Percentiles rank a stretch among this genome's conserved stretches.
Conservation (phyloP, 2,888 invertebrate genomes). For the Nomada hirtipes region DNA sequence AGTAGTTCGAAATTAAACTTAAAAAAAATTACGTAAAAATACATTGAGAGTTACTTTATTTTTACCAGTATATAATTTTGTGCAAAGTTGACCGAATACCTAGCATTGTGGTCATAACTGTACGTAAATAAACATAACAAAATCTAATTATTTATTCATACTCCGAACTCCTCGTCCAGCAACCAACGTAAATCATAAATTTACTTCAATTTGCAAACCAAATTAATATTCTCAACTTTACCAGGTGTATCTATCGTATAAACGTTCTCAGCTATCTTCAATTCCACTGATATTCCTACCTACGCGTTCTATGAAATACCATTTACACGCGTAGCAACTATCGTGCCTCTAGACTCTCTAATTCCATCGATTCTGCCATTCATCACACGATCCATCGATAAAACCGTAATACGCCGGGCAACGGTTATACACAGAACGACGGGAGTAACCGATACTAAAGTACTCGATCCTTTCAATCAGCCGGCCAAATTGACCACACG, state of each 20-base stretch:
- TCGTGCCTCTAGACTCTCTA: neutral
- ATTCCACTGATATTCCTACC: neutral
- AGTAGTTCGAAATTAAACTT: no score
- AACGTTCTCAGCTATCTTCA: neutral
- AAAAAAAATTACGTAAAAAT: no score
- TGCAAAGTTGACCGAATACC: no score
- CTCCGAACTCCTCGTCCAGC: no score
- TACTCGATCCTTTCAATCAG: neutral
- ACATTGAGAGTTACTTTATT: no score
- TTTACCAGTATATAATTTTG: no score
- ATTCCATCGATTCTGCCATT: neutral
- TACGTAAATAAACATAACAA: no score
- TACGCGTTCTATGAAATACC: neutral
- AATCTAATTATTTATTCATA: no score
- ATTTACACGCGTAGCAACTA: neutral
- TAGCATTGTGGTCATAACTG: no score
- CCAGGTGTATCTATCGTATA: neutral
- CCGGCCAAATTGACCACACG: neutral
- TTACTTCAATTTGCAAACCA: neutral
- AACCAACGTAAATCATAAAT: neutral
- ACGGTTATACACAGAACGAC: neutral
- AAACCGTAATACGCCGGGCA: neutral
- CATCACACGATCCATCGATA: neutral
- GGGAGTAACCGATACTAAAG: neutral
- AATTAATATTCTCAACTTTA: neutral